These are phyloP conservation scores for Pammene fasciana DNA, from an alignment of 2,888 invertebrate species.

Conservation along the genomic window DNA sequence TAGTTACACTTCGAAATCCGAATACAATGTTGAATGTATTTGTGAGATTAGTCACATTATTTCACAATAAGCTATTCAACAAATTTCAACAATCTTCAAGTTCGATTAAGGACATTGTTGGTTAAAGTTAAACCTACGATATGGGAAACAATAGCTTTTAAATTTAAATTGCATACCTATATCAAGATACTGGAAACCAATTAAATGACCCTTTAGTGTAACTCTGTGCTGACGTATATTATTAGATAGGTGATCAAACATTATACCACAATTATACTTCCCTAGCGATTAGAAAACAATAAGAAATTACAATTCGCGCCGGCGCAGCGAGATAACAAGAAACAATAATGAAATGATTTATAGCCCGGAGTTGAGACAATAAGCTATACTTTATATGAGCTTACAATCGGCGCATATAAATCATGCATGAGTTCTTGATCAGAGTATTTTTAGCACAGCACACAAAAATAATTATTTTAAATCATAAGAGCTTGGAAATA, in stretches of 20 bases:
- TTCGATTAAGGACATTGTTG: slow-evolving; percentile 19
- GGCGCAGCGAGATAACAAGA: slow-evolving; percentile 26
- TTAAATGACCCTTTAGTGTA: background rate
- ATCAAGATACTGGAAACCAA: background rate
- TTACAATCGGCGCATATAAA: background rate
- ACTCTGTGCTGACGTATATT: slow-evolving; percentile 8
- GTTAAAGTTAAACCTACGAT: slow-evolving; percentile 2
- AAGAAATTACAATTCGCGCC: slow-evolving; percentile 32
- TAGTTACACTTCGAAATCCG: background rate
- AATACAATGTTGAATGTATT: background rate
- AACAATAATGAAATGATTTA: slow-evolving; percentile 39
- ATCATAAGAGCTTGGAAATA: no score
- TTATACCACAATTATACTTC: slow-evolving; percentile 27
- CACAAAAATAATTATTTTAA: no score
- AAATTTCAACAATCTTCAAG: slow-evolving; percentile 6
- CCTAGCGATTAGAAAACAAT: slow-evolving; percentile 37
- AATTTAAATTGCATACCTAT: slow-evolving; percentile 18
- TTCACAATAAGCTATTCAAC: slow-evolving; percentile 3
- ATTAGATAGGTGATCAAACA: slow-evolving; percentile 2
- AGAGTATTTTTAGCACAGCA: background rate
- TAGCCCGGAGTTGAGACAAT: slow-evolving; percentile 31
- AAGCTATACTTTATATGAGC: slow-evolving; percentile 34
- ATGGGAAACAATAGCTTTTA: slow-evolving; percentile 20
- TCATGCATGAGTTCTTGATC: slow-evolving; percentile 13
- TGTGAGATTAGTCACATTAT: background rate